Evolutionary conservation across 2,888 invertebrate species (phyloP), one percentile per base, ranked within the genome.

Genomic region (Drosophila parthenogenetica): DNA sequence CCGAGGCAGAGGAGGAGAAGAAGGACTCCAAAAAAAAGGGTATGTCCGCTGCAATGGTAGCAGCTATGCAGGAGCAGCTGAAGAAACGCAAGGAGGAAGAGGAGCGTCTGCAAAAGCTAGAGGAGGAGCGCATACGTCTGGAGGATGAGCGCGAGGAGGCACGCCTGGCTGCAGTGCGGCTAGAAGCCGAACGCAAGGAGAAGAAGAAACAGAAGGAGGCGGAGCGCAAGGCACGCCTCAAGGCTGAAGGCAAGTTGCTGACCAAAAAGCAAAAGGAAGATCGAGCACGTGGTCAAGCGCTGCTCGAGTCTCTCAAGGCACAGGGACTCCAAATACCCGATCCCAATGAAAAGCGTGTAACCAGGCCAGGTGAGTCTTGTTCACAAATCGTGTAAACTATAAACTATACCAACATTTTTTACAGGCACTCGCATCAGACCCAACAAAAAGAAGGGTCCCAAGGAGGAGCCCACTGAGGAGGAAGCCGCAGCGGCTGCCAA

Each of bases 191-290:
- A 91, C 94, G 94, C 72, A 98, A 96, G 90, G 97, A 97, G 77
- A 95, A 94, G 90, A 97, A 96, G 91, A 99, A 98, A 91, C 96
- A 96, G 88, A 97, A 97, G 90, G 97, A 98, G 92, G 98, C 97
- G 90, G 98, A 98, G 90, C 94, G 97, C 53, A 98, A 97, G 92
- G 98, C 98, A 88, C 94, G 97, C 89, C 93, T 98, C 81, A 99
- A 99, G 92, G 97, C 97, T n/a, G 99, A 99, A 93, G 99, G 99
- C 2, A 99, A 98, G 92, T 93, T 98, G 35, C 93, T 99, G 65
- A 98, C 98, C 2, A 95, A 97, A 0, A 98, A 98, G 92, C 98
- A 99, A 91, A 98, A 97, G 91, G 96, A 96, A 76, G 98, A 98
- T 83, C 95, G 96, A 72, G 96, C 97, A 0, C 94, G 98, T 77